These are phyloP conservation scores for Pseudococcus jackbeardsleyi DNA, from an alignment of 2,888 invertebrate genomes.

Conservation along the genomic window DNA sequence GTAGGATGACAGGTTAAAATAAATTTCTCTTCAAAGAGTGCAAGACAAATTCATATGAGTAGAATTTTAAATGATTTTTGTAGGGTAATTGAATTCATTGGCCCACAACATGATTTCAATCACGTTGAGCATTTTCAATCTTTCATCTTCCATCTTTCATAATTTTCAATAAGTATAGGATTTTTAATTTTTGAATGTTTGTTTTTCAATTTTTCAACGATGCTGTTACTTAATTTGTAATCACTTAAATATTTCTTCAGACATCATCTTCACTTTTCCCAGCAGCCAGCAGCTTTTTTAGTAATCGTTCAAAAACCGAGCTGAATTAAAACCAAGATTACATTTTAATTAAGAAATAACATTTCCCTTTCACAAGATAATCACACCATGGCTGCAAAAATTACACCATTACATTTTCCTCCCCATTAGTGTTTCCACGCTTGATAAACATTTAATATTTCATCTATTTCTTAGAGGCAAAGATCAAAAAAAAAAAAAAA, in stretches of 20 bases:
- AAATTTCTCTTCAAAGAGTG: too few relatives aligned
- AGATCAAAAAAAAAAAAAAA: not conserved
- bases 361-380: constrained; percentile 17
- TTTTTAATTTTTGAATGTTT: too few relatives aligned
- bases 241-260: not conserved
- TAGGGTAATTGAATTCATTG: too few relatives aligned
- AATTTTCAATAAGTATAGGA: too few relatives aligned
- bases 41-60: too few relatives aligned
- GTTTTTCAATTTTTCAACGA: too few relatives aligned
- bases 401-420: constrained; percentile 21
- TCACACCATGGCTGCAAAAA: constrained; percentile 1
- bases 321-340: constrained; percentile 39
- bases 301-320: not conserved
- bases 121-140: too few relatives aligned
- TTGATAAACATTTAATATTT: constrained; percentile 49
- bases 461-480: not conserved
- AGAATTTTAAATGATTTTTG: too few relatives aligned
- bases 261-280: not conserved
- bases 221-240: not conserved
- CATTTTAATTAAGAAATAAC: constrained; percentile 52
- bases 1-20: too few relatives aligned
- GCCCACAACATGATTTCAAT: too few relatives aligned
- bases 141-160: too few relatives aligned
- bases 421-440: not conserved
- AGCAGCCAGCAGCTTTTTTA: too few relatives aligned